Evolutionary conservation across 2,888 invertebrate species (phyloP), one percentile per base, ranked within the genome.

Genomic region (Synergus itoensis): DNA sequence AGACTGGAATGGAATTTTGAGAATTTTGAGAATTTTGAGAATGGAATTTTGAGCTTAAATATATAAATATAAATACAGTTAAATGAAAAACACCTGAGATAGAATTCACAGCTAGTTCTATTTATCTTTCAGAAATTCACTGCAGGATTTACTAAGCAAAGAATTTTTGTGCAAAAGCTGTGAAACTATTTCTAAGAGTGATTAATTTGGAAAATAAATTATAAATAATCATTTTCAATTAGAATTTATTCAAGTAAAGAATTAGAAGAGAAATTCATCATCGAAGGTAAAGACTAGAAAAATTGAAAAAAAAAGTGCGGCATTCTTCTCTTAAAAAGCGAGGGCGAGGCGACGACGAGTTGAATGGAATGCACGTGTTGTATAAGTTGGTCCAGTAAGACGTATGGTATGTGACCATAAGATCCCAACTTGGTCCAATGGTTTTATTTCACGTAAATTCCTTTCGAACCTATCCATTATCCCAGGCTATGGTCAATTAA

Each of bases 321-420:
- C 45, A 69, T 69, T 76, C 48, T 48, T 18, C 45, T 16, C 41
- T 76, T 43, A 48, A 64, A 28, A 67, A 75, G 64, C 65, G 14
- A 62, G 3, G 28, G 60, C 65, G 0, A 36, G 36, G 36, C 36
- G 36, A 36, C 5, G 78, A 78, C 83, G 83, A 80, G 82, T 82
- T 77, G 45, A 86, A 85, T 85, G 88, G 88, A 89, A 90, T 88
- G 88, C 80, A 82, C 81, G 84, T 67, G 79, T 79, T 79, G 82
- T 78, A 79, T 48, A 80, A 79, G 84, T 81, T 83, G 85, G 86
- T 88, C 87, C 85, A 88, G 85, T 87, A 86, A 89, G 86, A 85
- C 86, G 84, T 78, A 82, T 86, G 89, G 88, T 86, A 89, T 88
- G 87, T 83, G 86, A 80, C 77, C 82, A 82, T 82, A 84, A 81